phyloP scores from a whole-genome alignment of 2,888 invertebrate genomes.

The Melanostoma mellinum region DNA sequence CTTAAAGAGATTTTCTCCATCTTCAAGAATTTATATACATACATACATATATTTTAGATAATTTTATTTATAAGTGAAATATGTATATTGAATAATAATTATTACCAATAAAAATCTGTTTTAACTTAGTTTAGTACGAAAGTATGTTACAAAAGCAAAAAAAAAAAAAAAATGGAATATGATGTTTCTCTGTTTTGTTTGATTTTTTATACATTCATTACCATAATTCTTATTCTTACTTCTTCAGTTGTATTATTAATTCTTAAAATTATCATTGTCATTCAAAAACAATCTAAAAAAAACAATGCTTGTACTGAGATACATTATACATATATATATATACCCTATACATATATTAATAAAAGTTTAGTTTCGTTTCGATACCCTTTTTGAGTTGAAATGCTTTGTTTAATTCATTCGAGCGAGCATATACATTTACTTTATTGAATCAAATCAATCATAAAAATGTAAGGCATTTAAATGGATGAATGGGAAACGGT shows the following conservation, averaged over 20 bases:
- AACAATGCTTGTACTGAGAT: conserved; percentile 66
- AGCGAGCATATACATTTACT: neutral
- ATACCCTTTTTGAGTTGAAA: conserved; percentile 59
- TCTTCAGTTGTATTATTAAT: conserved; percentile 47
- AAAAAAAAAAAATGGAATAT: conserved; percentile 23
- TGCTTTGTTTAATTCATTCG: conserved; percentile 10
- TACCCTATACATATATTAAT: conserved; percentile 64
- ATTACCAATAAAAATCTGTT: conserved; percentile 37
- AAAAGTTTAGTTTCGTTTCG: conserved; percentile 67
- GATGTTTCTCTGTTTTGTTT: conserved; percentile 50
- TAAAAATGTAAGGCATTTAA: too few species aligned
- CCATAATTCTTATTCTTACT: conserved; percentile 1
- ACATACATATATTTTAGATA: conserved; percentile 56
- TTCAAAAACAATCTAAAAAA: conserved; percentile 13
- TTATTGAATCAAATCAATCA: too few species aligned
- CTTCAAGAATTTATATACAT: conserved; percentile 63
- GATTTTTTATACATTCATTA: conserved; percentile 16
- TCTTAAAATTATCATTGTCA: conserved; percentile 27
- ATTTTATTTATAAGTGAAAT: conserved; percentile 58
- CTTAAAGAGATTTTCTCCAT: conserved; percentile 53
- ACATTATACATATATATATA: conserved; percentile 59
- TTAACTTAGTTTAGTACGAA: conserved; percentile 53
- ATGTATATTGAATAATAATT: conserved; percentile 36
- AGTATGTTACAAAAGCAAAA: conserved; percentile 25
- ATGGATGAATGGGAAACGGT: too few species aligned